Percentiles rank a stretch among this genome's conserved stretches.
These are phyloP conservation scores for Cephus runcator DNA, from an alignment of 2,888 invertebrate species.

Conservation along the genomic window DNA sequence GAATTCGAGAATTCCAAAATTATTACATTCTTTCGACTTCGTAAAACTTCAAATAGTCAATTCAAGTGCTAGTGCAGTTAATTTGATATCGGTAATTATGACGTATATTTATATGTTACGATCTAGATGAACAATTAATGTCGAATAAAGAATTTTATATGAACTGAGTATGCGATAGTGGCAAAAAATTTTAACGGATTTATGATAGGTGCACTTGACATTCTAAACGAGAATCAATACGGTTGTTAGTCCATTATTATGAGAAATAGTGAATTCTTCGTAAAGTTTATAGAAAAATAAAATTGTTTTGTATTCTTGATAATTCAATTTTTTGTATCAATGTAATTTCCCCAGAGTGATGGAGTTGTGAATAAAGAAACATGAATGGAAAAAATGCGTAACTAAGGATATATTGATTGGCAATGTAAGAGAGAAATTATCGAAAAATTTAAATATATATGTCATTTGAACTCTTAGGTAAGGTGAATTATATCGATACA, in stretches of 20 bases:
- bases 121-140: background rate
- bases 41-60: background rate
- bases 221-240: background rate
- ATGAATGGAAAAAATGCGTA: no score
- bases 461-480: background rate
- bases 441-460: background rate
- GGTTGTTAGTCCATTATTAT: background rate
- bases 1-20: background rate
- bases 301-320: no score
- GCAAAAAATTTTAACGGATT: background rate
- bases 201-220: background rate
- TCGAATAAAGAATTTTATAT: background rate
- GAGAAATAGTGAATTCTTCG: no score
- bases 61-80: background rate
- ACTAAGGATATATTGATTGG: no score
- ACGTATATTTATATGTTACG: background rate
- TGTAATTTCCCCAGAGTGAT: background rate
- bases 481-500: background rate
- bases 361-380: background rate
- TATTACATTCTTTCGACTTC: background rate
- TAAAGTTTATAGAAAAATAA: no score
- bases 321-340: no score
- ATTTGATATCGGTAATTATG: background rate
- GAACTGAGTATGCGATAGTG: no score
- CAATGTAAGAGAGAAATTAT: no score